Base-by-base conservation (phyloP, 2,797 vertebrate genomes). In the Menidia menidia region DNA sequence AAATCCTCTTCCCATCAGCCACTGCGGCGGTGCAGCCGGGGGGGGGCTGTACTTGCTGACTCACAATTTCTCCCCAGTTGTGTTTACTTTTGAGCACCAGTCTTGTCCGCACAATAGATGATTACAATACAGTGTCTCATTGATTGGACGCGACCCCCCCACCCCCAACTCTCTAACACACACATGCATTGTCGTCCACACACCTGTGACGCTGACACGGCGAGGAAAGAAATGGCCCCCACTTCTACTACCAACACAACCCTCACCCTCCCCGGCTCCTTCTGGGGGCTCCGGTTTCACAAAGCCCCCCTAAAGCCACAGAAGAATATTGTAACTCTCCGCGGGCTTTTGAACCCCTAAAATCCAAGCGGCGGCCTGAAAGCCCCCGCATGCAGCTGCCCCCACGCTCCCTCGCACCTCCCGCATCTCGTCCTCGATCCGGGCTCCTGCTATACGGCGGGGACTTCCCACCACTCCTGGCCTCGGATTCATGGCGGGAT, bases 121-220 rank as follows among this genome's bases (percentile, higher is more conserved):
- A 89, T 90, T 87, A 90, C 82, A 89, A 90, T 91, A 86, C 80
- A 88, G 88, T 81, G 75, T 85, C 87, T 81, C 83, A 91, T 74
- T 89, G 89, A 92, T 90, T 87, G 61, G 88, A 75, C 86, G 74
- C 4, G 82, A 80, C 7, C 72, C 65, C 33, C 41, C 30, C 41
- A 19, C 75, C 25, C 25, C 25, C 25, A 25, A 19, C 75, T 53
- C 68, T 39, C 53, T 71, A 54, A 78, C 59, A 75, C 71, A 71
- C 69, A 71, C 78, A 81, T 33, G 61, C 80, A 84, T 81, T 84
- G 82, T 88, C 31, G 35, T 65, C 81, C 83, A 68, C 86, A 89
- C 89, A 93, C 90, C 89, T 92, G 85, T 90, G 87, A 75, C 32
- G 66, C 81, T 70, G 80, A 82, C 81, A 64, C 77, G 65, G 78